Evolutionary conservation across 2,888 invertebrate species (phyloP), one percentile per base, ranked within the genome.

Genomic region (Pteria penguin): DNA sequence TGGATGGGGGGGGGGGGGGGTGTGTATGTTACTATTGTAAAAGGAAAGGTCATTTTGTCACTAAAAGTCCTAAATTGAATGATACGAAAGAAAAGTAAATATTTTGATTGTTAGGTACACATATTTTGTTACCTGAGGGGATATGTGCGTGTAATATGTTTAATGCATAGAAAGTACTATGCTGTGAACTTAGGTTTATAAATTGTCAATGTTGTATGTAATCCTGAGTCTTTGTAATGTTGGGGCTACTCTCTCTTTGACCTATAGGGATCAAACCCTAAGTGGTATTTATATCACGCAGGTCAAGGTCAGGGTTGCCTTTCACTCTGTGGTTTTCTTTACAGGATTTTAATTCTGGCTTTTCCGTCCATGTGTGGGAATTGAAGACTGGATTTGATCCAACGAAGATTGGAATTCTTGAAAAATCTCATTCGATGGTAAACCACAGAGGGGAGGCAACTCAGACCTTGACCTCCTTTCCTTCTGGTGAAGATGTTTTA

Each of bases 21-120:
- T 32, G 57, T 65, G 72, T 31, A 29, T 72, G 63, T 65, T 67
- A 36, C 36, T 72, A 55, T 33, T 63, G 54, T 55, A 72, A 63
- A 33, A 36, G 55, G 27, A 63, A n/a, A 31, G 72, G 63, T 33
- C 65, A 65, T 58, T 36, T 27, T 32, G 72, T 63, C 8, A 33
- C n/a, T n/a, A 29, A 24, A 26, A 60, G 66, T 55, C 60, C 72
- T 2, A 68, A 67, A 24, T 27, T 72, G 57, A 58, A 36, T 33
- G 58, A 72, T n/a, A 27, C 32, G 65, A 52, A 26, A 55, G 61
- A 55, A 55, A 36, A 24, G n/a, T 32, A 36, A 29, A 18, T 22
- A 2, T 32, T 26, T 31, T 11, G n/a, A n/a, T n/a, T n/a, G n/a
- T n/a, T n/a, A n/a, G n/a, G n/a, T n/a, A n/a, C n/a, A n/a, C n/a